Evolutionary conservation across 2,113 vertebrate species (phyloP), one percentile per base, ranked within the genome.

Genomic region (Chlorodrepanis virens): DNA sequence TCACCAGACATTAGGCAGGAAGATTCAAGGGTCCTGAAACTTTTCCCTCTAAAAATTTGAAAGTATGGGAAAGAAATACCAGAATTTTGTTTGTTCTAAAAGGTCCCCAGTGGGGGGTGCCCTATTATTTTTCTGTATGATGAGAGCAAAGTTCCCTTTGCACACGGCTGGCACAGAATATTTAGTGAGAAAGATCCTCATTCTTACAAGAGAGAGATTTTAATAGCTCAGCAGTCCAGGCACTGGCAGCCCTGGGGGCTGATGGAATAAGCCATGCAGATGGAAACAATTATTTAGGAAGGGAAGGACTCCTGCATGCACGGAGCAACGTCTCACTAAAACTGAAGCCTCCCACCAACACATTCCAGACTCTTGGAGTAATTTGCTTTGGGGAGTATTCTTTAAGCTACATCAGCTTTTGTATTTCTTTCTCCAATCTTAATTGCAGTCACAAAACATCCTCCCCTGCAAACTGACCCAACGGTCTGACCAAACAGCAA

Each of bases 241-340:
- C 83, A 25, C 70, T 18, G 57, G 71, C 67, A 83, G 93, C 89
- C 67, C 61, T 10, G 27, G 86, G 63, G 71, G 80, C 59, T 25
- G n/a, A 89, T 52, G 56, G 92, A 88, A 85, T 63, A 78, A 84
- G 68, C 79, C 37, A 10, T 64, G 68, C 96, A 96, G 93, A 96
- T 97, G 96, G 94, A 95, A 97, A 92, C 65, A 90, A 96, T 96
- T 96, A 96, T 92, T 94, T 93, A 78, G 92, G 72, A 94, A 63
- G 88, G 90, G 83, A 95, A 92, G 76, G 56, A 90, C 64, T 95
- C 85, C 93, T 88, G 90, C 92, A 87, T 61, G 57, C 85, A 87
- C 3, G 2, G 56, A 92, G 76, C 88, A 94, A 91, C 87, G 88
- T 96, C 90, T 94, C 84, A 40, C 60, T 92, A 31, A 60, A 88